These are phyloP conservation scores for Ophioninae sp. DNA, from an alignment of 2,888 invertebrate genomes.

Conservation along the genomic window DNA sequence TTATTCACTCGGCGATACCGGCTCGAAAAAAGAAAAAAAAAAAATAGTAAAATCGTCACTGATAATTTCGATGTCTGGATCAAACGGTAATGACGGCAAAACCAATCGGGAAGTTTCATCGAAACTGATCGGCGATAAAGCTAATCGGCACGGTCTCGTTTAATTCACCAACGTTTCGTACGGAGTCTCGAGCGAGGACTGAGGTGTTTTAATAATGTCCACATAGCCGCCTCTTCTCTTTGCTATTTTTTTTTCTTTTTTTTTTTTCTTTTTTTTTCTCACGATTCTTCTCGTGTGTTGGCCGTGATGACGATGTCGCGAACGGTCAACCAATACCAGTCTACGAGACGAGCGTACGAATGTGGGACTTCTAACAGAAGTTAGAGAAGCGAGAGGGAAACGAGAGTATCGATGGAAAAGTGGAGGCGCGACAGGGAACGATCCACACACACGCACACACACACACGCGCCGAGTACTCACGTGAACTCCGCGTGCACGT, in stretches of 20 bases:
- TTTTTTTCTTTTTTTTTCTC: too few relatives aligned
- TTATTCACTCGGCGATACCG: too few relatives aligned
- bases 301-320: slow-evolving; percentile 9
- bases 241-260: slow-evolving; percentile 1
- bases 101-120: neutral
- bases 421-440: slow-evolving; percentile 12
- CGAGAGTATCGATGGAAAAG: slow-evolving; percentile 7
- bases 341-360: neutral
- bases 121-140: neutral
- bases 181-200: slow-evolving; percentile 51
- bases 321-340: slow-evolving; percentile 41
- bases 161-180: slow-evolving; percentile 45
- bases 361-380: neutral
- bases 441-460: neutral
- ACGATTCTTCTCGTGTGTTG: neutral
- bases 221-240: slow-evolving; percentile 27
- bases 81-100: neutral
- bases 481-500: slow-evolving; percentile 60
- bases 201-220: slow-evolving; percentile 55
- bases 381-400: slow-evolving; percentile 5
- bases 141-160: neutral
- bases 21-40: too few relatives aligned
- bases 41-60: neutral
- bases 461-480: slow-evolving; percentile 31
- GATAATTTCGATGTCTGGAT: neutral